phyloP scores from a whole-genome alignment of 2,797 vertebrate species.

The Smutsia gigantea region DNA sequence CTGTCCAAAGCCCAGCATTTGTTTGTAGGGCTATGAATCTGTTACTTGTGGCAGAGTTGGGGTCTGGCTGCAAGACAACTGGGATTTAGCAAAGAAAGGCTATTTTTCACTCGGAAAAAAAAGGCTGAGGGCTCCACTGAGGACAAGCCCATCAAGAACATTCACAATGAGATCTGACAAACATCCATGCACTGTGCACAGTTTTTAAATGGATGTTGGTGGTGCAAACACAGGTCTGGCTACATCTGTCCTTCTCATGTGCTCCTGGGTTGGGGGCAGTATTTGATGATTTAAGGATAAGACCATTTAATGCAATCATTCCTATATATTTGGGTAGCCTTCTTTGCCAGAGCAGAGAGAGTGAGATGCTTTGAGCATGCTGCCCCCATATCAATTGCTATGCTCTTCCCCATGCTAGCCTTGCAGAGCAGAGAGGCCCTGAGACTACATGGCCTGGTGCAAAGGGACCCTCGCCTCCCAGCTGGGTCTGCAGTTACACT shows the following conservation, averaged over 20 bases:
- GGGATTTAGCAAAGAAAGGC: background rate
- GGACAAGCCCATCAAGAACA: background rate
- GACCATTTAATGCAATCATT: rapidly evolving
- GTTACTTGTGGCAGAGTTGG: background rate
- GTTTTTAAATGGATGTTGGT: background rate
- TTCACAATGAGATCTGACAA: background rate
- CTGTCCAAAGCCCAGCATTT: background rate
- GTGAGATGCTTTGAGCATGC: rapidly evolving
- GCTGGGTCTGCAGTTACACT: no score
- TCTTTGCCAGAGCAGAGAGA: background rate
- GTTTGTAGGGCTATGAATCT: background rate
- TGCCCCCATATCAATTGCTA: rapidly evolving
- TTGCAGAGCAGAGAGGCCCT: background rate
- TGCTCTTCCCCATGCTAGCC: rapidly evolving
- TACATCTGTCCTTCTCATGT: rapidly evolving
- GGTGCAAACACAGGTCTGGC: background rate
- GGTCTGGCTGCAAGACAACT: background rate
- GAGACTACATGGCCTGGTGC: background rate
- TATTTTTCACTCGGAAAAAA: background rate
- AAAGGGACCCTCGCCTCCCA: background rate
- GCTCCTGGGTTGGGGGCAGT: background rate
- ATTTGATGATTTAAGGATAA: background rate
- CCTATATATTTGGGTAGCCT: no score
- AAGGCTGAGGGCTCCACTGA: background rate
- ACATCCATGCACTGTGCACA: background rate